Base-by-base conservation (phyloP, 2,797 vertebrate species). In the Spinibarbus caldwelli region DNA sequence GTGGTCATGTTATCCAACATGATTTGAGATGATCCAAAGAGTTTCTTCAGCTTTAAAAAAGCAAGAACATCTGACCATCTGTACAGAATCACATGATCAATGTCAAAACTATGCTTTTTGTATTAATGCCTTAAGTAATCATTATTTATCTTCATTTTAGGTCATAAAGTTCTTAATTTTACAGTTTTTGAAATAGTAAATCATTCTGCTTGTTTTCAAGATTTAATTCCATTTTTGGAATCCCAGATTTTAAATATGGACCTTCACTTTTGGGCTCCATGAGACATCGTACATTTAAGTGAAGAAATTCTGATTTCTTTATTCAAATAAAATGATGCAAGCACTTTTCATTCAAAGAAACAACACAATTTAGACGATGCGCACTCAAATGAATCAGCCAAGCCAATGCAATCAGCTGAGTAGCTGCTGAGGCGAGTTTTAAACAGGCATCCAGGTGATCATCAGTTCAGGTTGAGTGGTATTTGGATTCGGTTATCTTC, bases 361-460 rank as follows among this genome's bases (percentile, higher is more conserved):
- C 4, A 15, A 17, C 14, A 26, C 1, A 59, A 78, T 77, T 21
- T 12, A 57, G 23, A 77, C 2, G 36, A 29, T 23, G 14, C 43
- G 76, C 21, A 78, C 54, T 78, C 36, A 78, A 62, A 19, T 78
- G n/a, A 62, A 43, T 43, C 54, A 78, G n/a, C 23, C 73, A 62
- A 36, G 75, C 23, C 52, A 59, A 59, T 59, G 23, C 34, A 77
- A 59, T 78, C 36, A 78, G 49, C 5, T 23, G 31, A 59, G 49
- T 12, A 75, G 73, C 49, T 57, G 21, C 31, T 17, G 73, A 57
- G 49, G 15, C 8, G 1, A 62, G 54, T 29, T 62, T 66, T 67
- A 81, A 81, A 81, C 47, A 66, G 47, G 47, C 29, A 80, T 59
- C 75, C 75, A 59, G 75, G 52, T 41, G 75, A 59, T 59, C 75